These are phyloP conservation scores for Dolichopus griseipennis DNA, from an alignment of 2,888 invertebrate genomes.

Conservation along the genomic window DNA sequence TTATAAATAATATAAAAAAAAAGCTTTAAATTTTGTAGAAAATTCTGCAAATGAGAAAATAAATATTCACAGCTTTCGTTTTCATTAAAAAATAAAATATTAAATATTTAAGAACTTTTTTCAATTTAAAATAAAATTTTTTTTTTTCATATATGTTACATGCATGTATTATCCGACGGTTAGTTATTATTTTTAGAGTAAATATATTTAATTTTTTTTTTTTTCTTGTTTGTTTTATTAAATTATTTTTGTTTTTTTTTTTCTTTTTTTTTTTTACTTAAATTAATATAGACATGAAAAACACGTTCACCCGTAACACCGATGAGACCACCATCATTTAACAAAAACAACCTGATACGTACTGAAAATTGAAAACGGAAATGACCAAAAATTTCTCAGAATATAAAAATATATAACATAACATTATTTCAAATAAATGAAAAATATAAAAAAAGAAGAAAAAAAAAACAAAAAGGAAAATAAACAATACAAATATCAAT, in stretches of 20 bases:
- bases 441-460: too few species aligned
- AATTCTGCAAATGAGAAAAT: background rate
- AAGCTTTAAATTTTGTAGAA: background rate
- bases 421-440: too few species aligned
- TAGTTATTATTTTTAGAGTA: too few species aligned
- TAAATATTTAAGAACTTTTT: background rate
- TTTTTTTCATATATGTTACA: too few species aligned
- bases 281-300: background rate
- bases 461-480: too few species aligned
- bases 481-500: too few species aligned
- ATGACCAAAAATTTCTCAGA: background rate
- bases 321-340: background rate
- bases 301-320: background rate
- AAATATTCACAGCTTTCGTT: background rate
- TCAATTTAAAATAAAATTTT: too few species aligned
- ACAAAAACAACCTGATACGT: constrained; percentile 6
- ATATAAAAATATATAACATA: background rate
- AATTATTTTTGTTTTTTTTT: too few species aligned
- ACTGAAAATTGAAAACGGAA: background rate
- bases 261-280: background rate
- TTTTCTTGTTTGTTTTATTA: too few species aligned
- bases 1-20: too few species aligned
- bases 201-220: too few species aligned
- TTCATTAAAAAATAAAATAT: background rate
- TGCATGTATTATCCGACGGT: too few species aligned